Conservation (phyloP, 2,113 vertebrate genomes). For the Mormyrus lacerda region DNA sequence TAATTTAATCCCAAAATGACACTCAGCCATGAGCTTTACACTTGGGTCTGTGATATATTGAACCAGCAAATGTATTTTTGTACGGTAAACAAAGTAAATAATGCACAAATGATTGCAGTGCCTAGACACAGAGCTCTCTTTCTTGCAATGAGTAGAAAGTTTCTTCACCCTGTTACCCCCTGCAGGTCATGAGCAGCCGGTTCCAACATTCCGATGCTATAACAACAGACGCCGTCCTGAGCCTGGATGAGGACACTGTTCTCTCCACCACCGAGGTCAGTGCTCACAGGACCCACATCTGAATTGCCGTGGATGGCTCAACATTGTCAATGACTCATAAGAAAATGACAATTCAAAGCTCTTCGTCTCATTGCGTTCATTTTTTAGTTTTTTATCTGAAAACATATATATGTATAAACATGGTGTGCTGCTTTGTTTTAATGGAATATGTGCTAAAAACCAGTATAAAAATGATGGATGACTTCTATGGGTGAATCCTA, state of each 20-base stretch:
- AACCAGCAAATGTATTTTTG: not conserved
- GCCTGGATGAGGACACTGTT: conserved; percentile 96
- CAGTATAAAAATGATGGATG: not conserved
- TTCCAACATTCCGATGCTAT: conserved; percentile 92
- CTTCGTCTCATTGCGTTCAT: not conserved
- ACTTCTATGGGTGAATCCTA: not conserved
- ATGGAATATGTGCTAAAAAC: not conserved
- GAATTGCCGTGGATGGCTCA: not conserved
- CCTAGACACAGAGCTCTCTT: not conserved
- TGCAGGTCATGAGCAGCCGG: conserved; percentile 93
- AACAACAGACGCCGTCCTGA: conserved; percentile 85
- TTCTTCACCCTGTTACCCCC: not conserved
- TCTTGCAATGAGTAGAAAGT: not conserved
- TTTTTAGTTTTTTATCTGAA: not conserved
- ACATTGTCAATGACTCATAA: not conserved
- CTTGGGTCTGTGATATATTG: not conserved
- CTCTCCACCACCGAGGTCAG: conserved; percentile 95
- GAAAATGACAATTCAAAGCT: not conserved
- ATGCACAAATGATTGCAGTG: not conserved
- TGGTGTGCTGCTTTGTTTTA: not conserved
- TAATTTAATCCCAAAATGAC: not conserved
- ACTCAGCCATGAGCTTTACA: not conserved
- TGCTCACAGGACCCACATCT: not conserved
- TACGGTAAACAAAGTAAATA: not conserved
- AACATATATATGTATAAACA: not conserved